Conservation (phyloP, 1,140 invertebrate species). For the Drosophila subpulchrella region DNA sequence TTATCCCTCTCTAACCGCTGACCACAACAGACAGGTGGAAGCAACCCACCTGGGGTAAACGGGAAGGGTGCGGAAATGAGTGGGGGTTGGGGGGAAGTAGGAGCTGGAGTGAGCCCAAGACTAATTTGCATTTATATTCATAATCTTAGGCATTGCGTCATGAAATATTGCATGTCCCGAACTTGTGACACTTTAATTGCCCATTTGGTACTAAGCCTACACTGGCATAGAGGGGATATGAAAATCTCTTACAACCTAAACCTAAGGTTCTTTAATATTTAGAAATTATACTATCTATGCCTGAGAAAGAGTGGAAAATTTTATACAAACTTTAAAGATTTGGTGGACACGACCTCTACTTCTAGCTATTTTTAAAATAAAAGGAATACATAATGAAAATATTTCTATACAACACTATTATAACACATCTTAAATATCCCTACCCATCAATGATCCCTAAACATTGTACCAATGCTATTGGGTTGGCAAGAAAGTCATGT, state of each 20-base stretch:
- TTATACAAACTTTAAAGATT: too few species aligned
- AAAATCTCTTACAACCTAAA: background rate
- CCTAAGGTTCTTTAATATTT: too few species aligned
- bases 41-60: constrained; percentile 6
- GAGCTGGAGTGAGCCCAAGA: constrained; percentile 26
- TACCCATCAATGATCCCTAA: too few species aligned
- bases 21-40: constrained; percentile 68
- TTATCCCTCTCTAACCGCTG: background rate
- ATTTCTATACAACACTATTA: too few species aligned
- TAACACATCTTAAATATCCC: too few species aligned
- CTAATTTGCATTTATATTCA: constrained; percentile 84
- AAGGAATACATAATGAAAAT: too few species aligned
- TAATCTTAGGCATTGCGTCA: constrained; percentile 80
- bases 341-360: too few species aligned
- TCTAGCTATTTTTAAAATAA: too few species aligned
- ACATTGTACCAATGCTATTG: too few species aligned
- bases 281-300: too few species aligned
- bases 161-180: constrained; percentile 82
- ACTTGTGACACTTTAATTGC: constrained; percentile 82
- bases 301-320: too few species aligned
- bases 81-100: background rate
- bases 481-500: too few species aligned
- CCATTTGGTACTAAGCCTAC: constrained; percentile 56
- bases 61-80: constrained; percentile 11
- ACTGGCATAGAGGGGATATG: background rate